Percentiles rank a stretch among this genome's conserved stretches.
Conservation (phyloP, 2,888 invertebrate species). For the Abrostola tripartita region DNA sequence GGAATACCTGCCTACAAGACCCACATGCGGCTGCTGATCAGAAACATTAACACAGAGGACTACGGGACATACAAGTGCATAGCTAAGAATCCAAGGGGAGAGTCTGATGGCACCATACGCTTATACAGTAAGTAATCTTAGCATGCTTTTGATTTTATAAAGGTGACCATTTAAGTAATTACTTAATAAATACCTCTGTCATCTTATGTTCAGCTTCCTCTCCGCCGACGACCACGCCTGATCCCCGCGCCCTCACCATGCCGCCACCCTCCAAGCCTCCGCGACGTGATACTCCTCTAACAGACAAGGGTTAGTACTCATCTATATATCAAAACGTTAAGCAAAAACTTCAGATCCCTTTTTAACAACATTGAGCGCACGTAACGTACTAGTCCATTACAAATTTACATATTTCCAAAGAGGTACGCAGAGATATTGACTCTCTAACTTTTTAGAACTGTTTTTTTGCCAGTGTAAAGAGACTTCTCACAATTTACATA, state of each 20-base stretch:
- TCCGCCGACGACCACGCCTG: constrained; percentile 94
- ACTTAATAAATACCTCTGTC: too few species aligned
- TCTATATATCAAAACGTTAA: background rate
- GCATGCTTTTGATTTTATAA: too few species aligned
- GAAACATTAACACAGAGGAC: constrained; percentile 92
- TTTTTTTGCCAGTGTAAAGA: too few species aligned
- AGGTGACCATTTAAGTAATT: too few species aligned
- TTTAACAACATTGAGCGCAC: background rate
- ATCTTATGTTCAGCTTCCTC: constrained; percentile 89
- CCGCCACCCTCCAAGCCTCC: constrained; percentile 83
- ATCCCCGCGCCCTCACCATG: constrained; percentile 89
- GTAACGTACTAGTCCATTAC: too few species aligned
- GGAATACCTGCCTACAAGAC: constrained; percentile 93
- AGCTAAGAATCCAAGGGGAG: constrained; percentile 96
- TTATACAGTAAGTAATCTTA: constrained; percentile 92
- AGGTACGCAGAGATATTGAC: too few species aligned
- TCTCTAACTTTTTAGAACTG: too few species aligned
- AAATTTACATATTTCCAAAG: too few species aligned
- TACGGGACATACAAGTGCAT: constrained; percentile 96
- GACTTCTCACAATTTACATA: too few species aligned
- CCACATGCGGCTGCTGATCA: constrained; percentile 95
- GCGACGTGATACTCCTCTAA: constrained; percentile 79
- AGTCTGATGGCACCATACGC: constrained; percentile 96
- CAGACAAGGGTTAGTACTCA: constrained; percentile 78
- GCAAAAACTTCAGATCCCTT: background rate